phyloP scores from a whole-genome alignment of 2,113 vertebrate genomes.

The Craseonycteris thonglongyai region DNA sequence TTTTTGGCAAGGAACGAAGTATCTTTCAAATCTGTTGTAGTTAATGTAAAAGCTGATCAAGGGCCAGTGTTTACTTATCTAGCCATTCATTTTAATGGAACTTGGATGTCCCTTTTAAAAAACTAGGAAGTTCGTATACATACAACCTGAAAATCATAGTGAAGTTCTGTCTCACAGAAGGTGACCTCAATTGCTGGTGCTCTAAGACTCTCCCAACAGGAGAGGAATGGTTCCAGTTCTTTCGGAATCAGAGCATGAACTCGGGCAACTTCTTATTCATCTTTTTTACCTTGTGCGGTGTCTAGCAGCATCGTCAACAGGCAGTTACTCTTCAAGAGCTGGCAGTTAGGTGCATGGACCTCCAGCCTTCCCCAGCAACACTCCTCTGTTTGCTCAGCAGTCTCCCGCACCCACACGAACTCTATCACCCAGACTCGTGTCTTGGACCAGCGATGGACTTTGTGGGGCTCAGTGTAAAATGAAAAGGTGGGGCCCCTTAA shows the following conservation, averaged over 20 bases:
- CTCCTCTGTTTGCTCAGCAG: not conserved
- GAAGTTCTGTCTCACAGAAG: constrained; percentile 5
- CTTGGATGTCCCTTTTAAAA: constrained; percentile 38
- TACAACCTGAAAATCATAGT: not conserved
- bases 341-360: not conserved
- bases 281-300: not conserved
- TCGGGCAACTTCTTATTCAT: not conserved
- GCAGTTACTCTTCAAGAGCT: not conserved
- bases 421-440: not conserved
- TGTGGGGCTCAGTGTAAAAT: not conserved
- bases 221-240: not conserved
- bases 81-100: constrained; percentile 31
- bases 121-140: not conserved
- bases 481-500: not conserved
- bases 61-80: not conserved
- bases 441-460: not conserved
- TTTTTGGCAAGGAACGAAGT: not conserved
- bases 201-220: not conserved
- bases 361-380: not conserved
- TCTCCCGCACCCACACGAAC: accelerated
- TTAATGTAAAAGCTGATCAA: not conserved
- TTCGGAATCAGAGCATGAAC: not conserved
- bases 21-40: not conserved
- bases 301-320: not conserved
- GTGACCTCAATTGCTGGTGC: not conserved